Percentiles rank a stretch among this genome's conserved stretches.
Conservation (phyloP, 2,797 vertebrate genomes). For the Eulemur coronatus region DNA sequence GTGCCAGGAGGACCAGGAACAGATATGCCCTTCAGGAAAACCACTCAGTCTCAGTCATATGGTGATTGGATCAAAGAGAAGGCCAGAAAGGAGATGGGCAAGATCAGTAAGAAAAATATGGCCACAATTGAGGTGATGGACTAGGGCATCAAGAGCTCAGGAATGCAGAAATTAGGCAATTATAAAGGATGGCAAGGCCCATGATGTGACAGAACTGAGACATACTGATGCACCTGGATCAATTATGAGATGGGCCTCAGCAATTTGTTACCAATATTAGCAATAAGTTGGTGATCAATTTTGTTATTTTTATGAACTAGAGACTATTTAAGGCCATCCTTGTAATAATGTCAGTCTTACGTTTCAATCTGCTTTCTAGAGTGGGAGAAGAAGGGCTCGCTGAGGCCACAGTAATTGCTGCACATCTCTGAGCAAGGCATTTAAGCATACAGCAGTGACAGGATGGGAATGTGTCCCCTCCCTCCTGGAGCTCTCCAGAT, state of each 20-base stretch:
- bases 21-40: background rate
- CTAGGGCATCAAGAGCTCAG: background rate
- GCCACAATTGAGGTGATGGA: background rate
- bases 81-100: background rate
- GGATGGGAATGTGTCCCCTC: background rate
- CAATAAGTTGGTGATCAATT: background rate
- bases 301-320: slow-evolving; percentile 37
- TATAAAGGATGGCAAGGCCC: background rate
- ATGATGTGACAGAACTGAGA: slow-evolving; percentile 2
- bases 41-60: background rate
- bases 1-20: background rate
- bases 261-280: slow-evolving; percentile 36
- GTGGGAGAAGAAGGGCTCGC: background rate
- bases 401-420: background rate
- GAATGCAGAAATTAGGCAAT: background rate
- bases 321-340: background rate
- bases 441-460: background rate
- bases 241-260: background rate
- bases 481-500: background rate
- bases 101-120: background rate
- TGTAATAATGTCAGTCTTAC: background rate
- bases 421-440: background rate
- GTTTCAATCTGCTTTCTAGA: slow-evolving; percentile 21
- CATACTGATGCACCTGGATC: background rate
- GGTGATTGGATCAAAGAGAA: background rate